Evolutionary conservation across 2,888 invertebrate species (phyloP).

Genomic region (Branchellion lobata): DNA sequence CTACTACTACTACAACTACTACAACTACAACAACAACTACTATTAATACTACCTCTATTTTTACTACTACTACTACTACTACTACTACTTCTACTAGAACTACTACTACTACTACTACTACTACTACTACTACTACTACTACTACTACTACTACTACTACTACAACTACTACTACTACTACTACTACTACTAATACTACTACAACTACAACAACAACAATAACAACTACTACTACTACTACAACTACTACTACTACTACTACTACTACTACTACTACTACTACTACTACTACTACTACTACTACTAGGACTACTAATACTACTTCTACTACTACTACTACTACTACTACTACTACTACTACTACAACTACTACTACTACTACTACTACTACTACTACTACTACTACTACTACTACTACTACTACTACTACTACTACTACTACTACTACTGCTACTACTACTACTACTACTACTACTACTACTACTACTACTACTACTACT

Average conservation of each 20-base stretch:
- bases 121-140: background rate
- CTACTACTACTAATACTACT: background rate
- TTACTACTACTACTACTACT: background rate
- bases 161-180: background rate
- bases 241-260: conserved; percentile 4
- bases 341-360: background rate
- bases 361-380: conserved; percentile 14
- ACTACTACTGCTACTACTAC: conserved; percentile 8
- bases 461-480: conserved; percentile 4
- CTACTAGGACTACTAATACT: background rate
- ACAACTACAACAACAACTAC: background rate
- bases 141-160: background rate
- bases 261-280: conserved; percentile 24
- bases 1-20: background rate
- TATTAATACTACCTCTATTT: background rate
- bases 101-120: background rate
- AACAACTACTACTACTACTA: conserved; percentile 9
- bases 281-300: conserved; percentile 16
- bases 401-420: conserved; percentile 9
- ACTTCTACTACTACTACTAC: conserved; percentile 6
- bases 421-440: background rate
- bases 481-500: conserved; percentile 4
- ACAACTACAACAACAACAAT: background rate
- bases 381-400: conserved; percentile 19
- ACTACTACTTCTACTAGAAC: background rate